These are phyloP conservation scores for Phylloscopus trochiloides DNA, from an alignment of 2,113 vertebrate species.

Conservation along the genomic window DNA sequence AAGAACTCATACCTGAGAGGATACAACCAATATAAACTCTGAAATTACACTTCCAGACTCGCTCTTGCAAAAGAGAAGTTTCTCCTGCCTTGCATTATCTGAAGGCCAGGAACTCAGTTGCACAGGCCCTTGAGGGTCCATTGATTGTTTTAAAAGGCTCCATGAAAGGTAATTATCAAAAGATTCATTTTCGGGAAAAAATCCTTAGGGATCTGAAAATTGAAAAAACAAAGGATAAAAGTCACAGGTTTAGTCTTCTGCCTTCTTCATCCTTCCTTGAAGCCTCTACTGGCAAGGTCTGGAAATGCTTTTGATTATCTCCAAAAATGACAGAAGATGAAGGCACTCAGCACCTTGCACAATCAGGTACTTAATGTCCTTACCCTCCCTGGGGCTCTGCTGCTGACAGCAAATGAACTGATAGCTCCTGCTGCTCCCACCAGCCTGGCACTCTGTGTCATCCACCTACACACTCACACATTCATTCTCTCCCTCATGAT, in stretches of 20 bases:
- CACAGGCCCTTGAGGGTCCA: background rate
- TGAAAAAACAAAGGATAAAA: background rate
- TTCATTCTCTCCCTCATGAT: slow-evolving; percentile 38
- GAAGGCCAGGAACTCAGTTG: background rate
- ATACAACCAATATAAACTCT: background rate
- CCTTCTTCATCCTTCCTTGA: background rate
- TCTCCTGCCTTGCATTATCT: background rate
- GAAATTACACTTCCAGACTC: background rate
- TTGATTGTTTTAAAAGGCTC: background rate
- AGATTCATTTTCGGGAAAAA: background rate
- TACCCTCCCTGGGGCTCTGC: background rate
- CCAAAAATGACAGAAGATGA: background rate
- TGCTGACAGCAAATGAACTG: slow-evolving; percentile 15
- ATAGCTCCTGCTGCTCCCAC: slow-evolving; percentile 51
- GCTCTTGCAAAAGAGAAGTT: background rate
- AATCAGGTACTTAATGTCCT: background rate
- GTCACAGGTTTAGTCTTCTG: background rate
- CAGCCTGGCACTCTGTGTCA: slow-evolving; percentile 18
- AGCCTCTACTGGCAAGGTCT: background rate
- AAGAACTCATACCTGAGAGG: background rate
- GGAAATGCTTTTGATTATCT: slow-evolving; percentile 18
- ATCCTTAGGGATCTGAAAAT: background rate
- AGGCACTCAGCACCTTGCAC: background rate
- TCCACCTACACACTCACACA: slow-evolving; percentile 44
- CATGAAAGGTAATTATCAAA: background rate